A percentile compares a stretch with the other conserved stretches of the same genome.
phyloP scores from a whole-genome alignment of 2,888 invertebrate genomes.

The Dynastes maya region DNA sequence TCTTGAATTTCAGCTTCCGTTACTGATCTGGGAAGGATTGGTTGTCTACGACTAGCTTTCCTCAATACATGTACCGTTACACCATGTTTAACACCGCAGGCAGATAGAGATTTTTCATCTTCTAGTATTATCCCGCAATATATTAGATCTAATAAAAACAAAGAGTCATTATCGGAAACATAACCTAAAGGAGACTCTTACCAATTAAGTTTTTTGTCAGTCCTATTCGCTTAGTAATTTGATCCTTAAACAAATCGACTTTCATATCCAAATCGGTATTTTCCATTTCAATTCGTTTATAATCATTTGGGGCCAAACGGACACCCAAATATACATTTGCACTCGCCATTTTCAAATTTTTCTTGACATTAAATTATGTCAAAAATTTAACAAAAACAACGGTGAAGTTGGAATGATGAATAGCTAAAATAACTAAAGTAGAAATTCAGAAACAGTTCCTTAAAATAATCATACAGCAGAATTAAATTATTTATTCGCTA shows the following conservation, averaged over 20 bases:
- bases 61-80: conserved; percentile 74
- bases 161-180: background rate
- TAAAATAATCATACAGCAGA: too few relatives aligned
- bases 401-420: background rate
- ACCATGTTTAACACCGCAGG: conserved; percentile 76
- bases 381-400: conserved; percentile 5
- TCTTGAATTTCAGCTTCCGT: conserved; percentile 77
- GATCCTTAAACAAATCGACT: conserved; percentile 74
- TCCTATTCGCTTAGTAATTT: conserved; percentile 75
- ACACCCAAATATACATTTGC: conserved; percentile 70
- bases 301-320: conserved; percentile 71
- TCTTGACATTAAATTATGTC: background rate
- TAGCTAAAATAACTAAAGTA: too few relatives aligned
- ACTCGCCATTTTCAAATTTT: conserved; percentile 28
- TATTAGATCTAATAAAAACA: conserved; percentile 74
- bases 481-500: too few relatives aligned
- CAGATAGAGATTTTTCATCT: conserved; percentile 75
- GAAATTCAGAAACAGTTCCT: too few relatives aligned
- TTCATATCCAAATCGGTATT: conserved; percentile 77
- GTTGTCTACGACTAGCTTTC: conserved; percentile 68
- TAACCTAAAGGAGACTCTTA: conserved; percentile 61
- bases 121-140: conserved; percentile 82
- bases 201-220: conserved; percentile 75
- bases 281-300: conserved; percentile 74
- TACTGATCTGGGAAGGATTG: conserved; percentile 70